phyloP scores from a whole-genome alignment of 2,113 vertebrate genomes.

The Cairina moschata region DNA sequence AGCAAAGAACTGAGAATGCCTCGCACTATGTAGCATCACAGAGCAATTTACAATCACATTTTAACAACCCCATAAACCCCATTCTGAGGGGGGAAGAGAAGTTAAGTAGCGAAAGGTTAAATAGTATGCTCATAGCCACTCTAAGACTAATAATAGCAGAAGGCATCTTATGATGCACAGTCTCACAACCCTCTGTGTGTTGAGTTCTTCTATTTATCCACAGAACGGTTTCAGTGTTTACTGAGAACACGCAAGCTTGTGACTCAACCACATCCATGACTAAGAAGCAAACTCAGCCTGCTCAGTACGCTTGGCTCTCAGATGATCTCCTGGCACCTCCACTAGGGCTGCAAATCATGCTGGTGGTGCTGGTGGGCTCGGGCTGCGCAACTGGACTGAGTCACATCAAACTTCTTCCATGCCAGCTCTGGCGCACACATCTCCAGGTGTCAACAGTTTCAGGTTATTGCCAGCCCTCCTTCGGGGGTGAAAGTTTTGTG shows the following conservation, averaged over 20 bases:
- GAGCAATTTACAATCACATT: slow-evolving; percentile 3
- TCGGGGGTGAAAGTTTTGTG: background rate
- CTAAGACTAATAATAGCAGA: background rate
- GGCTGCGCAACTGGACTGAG: background rate
- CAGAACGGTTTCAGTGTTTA: slow-evolving; percentile 10
- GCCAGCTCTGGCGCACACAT: background rate
- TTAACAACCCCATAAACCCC: background rate
- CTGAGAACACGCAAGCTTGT: slow-evolving; percentile 10
- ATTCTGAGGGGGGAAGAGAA: background rate
- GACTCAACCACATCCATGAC: slow-evolving; percentile 52
- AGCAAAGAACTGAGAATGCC: slow-evolving; percentile 51
- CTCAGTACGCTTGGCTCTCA: background rate
- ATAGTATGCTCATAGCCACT: background rate
- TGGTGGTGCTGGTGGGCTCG: background rate
- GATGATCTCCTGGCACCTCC: slow-evolving; percentile 1
- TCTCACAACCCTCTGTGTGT: background rate
- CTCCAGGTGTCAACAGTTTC: background rate
- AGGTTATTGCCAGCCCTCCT: background rate
- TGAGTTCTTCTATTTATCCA: slow-evolving; percentile 26
- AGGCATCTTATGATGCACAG: background rate
- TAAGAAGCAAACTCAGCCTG: slow-evolving; percentile 33
- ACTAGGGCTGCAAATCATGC: background rate
- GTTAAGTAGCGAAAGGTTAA: slow-evolving; percentile 17
- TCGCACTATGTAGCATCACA: background rate
- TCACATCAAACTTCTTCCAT: background rate